Evolutionary conservation across 2,888 invertebrate genomes (phyloP).

Genomic region (Lycia hirtaria): DNA sequence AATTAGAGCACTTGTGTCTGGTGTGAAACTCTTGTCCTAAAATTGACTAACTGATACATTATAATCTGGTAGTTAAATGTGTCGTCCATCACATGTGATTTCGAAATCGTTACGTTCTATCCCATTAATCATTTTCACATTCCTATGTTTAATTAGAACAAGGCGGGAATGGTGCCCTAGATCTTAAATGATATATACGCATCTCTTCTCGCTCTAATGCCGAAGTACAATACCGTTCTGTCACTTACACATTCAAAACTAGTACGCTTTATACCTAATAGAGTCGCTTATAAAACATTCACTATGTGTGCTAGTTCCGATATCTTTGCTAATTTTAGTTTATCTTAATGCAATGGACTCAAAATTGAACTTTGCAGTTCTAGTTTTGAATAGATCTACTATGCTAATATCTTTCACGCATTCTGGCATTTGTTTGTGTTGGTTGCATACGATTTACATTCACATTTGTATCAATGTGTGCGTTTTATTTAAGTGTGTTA

Average conservation of each 20-base stretch:
- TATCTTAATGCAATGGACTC: slow-evolving; percentile 33
- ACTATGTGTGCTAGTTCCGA: slow-evolving; percentile 34
- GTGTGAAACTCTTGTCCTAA: slow-evolving; percentile 1
- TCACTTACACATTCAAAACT: slow-evolving; percentile 55
- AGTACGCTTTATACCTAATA: slow-evolving; percentile 40
- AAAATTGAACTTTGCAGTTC: slow-evolving; percentile 52
- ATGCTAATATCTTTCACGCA: slow-evolving; percentile 59
- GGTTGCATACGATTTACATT: slow-evolving; percentile 49
- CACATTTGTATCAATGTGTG: slow-evolving; percentile 47
- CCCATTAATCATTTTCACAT: slow-evolving; percentile 60
- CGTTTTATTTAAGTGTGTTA: slow-evolving; percentile 41
- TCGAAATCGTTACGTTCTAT: slow-evolving; percentile 34
- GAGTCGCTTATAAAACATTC: slow-evolving; percentile 43
- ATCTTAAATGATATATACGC: slow-evolving; percentile 76
- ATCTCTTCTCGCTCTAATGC: slow-evolving; percentile 80
- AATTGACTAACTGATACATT: slow-evolving; percentile 9
- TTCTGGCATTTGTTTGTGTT: slow-evolving; percentile 50
- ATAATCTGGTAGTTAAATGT: slow-evolving; percentile 14
- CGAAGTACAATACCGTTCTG: slow-evolving; percentile 72
- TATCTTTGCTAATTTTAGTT: slow-evolving; percentile 34
- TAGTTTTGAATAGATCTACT: slow-evolving; percentile 50
- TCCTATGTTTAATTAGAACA: slow-evolving; percentile 68
- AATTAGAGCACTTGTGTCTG: background rate
- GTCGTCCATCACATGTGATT: slow-evolving; percentile 24
- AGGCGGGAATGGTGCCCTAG: slow-evolving; percentile 75